Evolutionary conservation across 2,888 invertebrate species (phyloP), one percentile per base, ranked within the genome.

Genomic region (Lasioglossum leucozonium): DNA sequence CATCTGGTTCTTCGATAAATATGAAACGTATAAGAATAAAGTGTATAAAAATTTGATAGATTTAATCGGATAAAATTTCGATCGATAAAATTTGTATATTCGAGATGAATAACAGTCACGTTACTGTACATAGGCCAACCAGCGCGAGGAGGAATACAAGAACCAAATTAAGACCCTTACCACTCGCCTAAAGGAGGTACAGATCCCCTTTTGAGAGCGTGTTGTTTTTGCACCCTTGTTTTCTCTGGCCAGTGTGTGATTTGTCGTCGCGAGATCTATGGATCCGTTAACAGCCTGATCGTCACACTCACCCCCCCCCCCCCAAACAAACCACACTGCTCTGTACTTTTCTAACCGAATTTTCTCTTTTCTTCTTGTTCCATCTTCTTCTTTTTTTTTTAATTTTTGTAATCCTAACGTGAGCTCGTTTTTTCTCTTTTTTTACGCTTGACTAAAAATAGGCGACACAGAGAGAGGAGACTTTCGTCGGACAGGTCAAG

Each of bases 71-170:
- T n/a, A n/a, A n/a, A n/a, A n/a, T n/a, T n/a, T n/a, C n/a, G n/a
- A 51, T 77, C 26, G 5, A 51, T 26, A 34, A 34, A 34, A 44
- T 72, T 26, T 11, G 30, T 51, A 22, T 58, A 51, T 77, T 74
- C 72, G 77, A 77, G 80, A 84, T 75, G 51, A 75, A 75, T 88
- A 89, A 91, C 89, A 72, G 88, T 84, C 86, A 82, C 84, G 79
- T 84, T 90, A 91, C 90, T 92, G 91, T 91, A 91, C 87, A 91
- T 96, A 99, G 99, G 99, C 99, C 96, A 99, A 99, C 97, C 99
- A 99, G 97, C 98, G 99, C 95, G 99, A 99, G 96, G 99, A 99
- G 97, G 99, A 99, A 96, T 99, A 99, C 98, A 99, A 99, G 97
- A 98, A 99, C 96, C 99, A 99, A 97, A 99, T 99, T 97, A 99